Base-by-base conservation (phyloP, 2,888 invertebrate species). In the Latrodectus elegans region DNA sequence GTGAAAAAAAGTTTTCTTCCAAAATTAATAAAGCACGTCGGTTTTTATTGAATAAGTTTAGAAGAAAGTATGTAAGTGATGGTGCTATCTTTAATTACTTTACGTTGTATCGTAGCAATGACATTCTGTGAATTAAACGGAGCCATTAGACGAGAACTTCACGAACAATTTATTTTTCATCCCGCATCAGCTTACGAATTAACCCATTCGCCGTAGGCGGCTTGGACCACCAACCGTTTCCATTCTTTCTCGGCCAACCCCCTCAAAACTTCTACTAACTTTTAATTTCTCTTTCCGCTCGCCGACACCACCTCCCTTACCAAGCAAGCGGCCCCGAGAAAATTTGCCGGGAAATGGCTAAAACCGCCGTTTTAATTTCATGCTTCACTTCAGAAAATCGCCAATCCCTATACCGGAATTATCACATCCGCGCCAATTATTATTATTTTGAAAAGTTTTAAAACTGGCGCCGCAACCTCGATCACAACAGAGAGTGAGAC, bases 371-470 rank as follows among this genome's bases (percentile, higher is more conserved):
- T 82, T 83, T 76, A 83, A 83, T 83, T 83, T 82, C 83, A 76
- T 76, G 83, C 76, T 55, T 70, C 76, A 83, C 71, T 76, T 72
- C 80, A 83, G 75, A 64, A 71, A 83, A 77, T 83, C 71, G 76
- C 83, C 76, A 83, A 38, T 51, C 78, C 79, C 75, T 55, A 76
- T 73, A 26, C 11, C 53, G 17, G 15, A 64, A 76, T 83, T 71
- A 83, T 76, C 83, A 70, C 72, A 68, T 64, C 60, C 52, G 64
- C 71, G 71, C 60, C 53, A 76, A 83, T 77, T 55, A 38, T 71
- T 71, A 55, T 76, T 83, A 76, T 83, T 83, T 83, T 83, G 83
- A 83, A 83, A 83, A 83, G 76, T 83, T 83, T 83, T 76, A 83
- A 76, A 83, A 64, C 60, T 75, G 60, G 60, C 17, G 14, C 15